These are phyloP conservation scores for Lamellibrachia satsuma DNA, from an alignment of 2,888 invertebrate genomes.

Conservation along the genomic window DNA sequence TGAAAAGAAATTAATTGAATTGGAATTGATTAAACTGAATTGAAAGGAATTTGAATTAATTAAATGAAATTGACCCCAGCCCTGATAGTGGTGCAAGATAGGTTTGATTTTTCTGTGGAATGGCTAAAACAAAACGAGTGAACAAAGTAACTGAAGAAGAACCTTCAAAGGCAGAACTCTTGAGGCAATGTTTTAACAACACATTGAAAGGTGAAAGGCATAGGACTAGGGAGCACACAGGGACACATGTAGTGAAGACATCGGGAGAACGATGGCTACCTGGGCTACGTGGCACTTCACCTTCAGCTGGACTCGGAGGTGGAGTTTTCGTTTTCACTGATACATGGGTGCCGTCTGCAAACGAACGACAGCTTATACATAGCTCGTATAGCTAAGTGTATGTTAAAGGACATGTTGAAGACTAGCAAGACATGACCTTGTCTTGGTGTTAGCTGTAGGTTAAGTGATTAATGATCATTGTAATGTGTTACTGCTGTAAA, in stretches of 20 bases:
- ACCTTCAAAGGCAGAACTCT: neutral
- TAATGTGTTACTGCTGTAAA: neutral
- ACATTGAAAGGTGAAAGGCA: neutral
- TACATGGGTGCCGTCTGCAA: conserved; percentile 5
- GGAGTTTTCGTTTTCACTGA: neutral
- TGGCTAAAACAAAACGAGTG: too few species aligned
- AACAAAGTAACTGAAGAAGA: too few species aligned
- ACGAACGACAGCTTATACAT: neutral
- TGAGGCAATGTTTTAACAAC: neutral
- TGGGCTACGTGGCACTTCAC: conserved; percentile 12
- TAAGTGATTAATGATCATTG: neutral
- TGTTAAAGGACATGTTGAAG: neutral
- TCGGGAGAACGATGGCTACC: neutral
- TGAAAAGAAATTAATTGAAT: too few species aligned
- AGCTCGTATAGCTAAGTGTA: neutral
- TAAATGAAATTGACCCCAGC: too few species aligned
- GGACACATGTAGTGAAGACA: neutral
- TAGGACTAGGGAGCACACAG: neutral
- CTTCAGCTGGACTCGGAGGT: neutral
- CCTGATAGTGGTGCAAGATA: too few species aligned
- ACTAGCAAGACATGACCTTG: neutral
- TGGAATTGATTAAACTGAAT: too few species aligned
- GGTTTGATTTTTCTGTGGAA: too few species aligned
- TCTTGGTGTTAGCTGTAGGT: neutral
- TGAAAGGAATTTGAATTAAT: too few species aligned